A percentile compares a stretch with the other conserved stretches of the same genome.
These are phyloP conservation scores for Sarcophaga caerulescens DNA, from an alignment of 2,888 invertebrate genomes.

Conservation along the genomic window DNA sequence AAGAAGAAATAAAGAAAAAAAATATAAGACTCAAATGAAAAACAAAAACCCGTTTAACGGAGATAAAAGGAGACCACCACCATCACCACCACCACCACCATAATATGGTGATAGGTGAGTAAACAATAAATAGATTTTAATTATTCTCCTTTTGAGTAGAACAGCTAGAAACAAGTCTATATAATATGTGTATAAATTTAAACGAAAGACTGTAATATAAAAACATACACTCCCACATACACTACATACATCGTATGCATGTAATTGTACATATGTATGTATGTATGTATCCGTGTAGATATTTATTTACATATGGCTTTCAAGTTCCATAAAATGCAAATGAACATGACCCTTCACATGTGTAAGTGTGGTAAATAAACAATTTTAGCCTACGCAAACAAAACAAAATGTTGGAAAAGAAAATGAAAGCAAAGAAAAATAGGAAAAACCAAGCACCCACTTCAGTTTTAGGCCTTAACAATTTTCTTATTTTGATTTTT, in stretches of 20 bases:
- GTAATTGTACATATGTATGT: constrained; percentile 1
- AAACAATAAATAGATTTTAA: constrained; percentile 61
- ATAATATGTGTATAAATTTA: neutral
- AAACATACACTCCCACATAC: neutral
- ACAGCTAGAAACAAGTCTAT: neutral
- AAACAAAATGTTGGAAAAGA: constrained; percentile 25
- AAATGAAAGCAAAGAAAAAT: neutral
- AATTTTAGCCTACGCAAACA: constrained; percentile 61
- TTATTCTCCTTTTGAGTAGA: constrained; percentile 60
- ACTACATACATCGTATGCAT: neutral
- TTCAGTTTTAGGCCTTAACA: constrained; percentile 47
- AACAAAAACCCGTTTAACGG: neutral
- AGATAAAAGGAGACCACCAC: neutral
- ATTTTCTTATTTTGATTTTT: neutral
- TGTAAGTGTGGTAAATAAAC: constrained; percentile 60
- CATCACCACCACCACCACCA: neutral
- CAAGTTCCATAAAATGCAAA: constrained; percentile 62
- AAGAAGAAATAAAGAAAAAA: neutral
- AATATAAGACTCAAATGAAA: constrained; percentile 44
- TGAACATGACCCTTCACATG: constrained; percentile 56
- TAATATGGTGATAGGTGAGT: constrained; percentile 35
- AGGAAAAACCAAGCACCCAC: constrained; percentile 44
- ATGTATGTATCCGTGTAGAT: neutral
- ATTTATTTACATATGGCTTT: neutral
- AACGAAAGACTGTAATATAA: neutral